Evolutionary conservation across 2,113 vertebrate genomes (phyloP), one percentile per base, ranked within the genome.

Genomic region (Orthonyx spaldingii): DNA sequence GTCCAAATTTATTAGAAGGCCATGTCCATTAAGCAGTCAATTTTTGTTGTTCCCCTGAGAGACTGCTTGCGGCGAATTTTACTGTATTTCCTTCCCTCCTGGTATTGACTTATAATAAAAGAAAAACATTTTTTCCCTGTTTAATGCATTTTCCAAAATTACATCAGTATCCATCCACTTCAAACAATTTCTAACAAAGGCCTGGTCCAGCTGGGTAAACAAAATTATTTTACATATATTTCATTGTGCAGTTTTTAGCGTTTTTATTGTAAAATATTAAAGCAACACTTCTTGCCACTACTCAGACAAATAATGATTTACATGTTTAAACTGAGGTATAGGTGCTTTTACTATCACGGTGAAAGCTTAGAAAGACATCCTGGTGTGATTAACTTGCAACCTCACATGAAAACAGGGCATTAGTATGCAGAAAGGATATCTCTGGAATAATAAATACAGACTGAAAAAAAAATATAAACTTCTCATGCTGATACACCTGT

Each of bases 81-180:
- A 80, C 80, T 85, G 65, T 91, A 91, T 94, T 97, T 93, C 79
- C 74, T 97, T 95, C 84, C 78, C 87, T 94, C 44, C 44, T 89
- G 42, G 59, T 95, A 96, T 65, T 95, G 94, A 95, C 82, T 92
- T 96, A 85, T 46, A 92, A 96, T 89, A 97, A 93, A 97, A 94
- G 76, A 81, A 97, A 97, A 97, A 91, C 24, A 83, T 94, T 93
- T 96, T 82, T 95, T 50, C 63, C 32, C 71, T 52, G 7, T 82
- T 96, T 85, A 89, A 92, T 91, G 61, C 64, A 78, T 96, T 96
- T 94, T 92, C 56, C 87, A 96, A 94, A 96, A 94, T 97, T 87
- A 69, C 87, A 84, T 95, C 91, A 83, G 41, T 82, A 61, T 59
- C 46, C 76, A 81, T 93, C 90, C 50, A 94, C 76, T 95, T 97